Evolutionary conservation across 2,888 invertebrate species (phyloP).

Genomic region (Melieria crassipennis): DNA sequence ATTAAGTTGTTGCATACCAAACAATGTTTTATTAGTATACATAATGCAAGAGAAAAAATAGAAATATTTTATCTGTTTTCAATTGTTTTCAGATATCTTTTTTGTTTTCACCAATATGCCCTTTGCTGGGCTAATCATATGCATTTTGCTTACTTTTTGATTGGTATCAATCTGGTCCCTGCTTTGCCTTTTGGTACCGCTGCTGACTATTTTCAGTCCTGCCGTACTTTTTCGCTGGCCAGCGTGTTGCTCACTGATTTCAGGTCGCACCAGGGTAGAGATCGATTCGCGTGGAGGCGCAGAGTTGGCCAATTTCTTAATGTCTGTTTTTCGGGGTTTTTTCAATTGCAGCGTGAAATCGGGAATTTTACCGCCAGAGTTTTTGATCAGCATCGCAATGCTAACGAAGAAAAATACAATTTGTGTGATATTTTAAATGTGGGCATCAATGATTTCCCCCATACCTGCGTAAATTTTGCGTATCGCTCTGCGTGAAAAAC

Average conservation of each 20-base stretch:
- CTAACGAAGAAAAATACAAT: conserved; percentile 65
- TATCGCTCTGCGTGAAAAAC: conserved; percentile 92
- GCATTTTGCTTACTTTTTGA: no score
- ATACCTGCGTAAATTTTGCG: conserved; percentile 84
- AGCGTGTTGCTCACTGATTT: conserved; percentile 40
- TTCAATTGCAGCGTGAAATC: conserved; percentile 86
- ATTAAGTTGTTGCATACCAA: neutral
- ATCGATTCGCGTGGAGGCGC: conserved; percentile 77
- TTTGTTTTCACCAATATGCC: no score
- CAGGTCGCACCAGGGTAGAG: conserved; percentile 66
- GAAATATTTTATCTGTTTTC: neutral
- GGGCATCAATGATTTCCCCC: neutral
- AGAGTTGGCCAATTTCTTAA: conserved; percentile 66
- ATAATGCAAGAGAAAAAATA: neutral
- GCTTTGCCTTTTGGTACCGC: conserved; percentile 37
- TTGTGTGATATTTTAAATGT: neutral
- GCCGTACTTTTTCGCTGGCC: conserved; percentile 45
- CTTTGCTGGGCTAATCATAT: no score
- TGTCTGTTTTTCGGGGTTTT: conserved; percentile 71
- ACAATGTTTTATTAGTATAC: neutral
- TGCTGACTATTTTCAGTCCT: conserved; percentile 48
- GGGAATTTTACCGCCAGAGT: conserved; percentile 92
- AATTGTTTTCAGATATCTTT: neutral
- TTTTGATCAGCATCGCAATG: conserved; percentile 89
- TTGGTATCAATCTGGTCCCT: conserved; percentile 32